A percentile compares a stretch with the other conserved stretches of the same genome.
Conservation (phyloP, 2,888 invertebrate species). For the Ceriagrion tenellum region DNA sequence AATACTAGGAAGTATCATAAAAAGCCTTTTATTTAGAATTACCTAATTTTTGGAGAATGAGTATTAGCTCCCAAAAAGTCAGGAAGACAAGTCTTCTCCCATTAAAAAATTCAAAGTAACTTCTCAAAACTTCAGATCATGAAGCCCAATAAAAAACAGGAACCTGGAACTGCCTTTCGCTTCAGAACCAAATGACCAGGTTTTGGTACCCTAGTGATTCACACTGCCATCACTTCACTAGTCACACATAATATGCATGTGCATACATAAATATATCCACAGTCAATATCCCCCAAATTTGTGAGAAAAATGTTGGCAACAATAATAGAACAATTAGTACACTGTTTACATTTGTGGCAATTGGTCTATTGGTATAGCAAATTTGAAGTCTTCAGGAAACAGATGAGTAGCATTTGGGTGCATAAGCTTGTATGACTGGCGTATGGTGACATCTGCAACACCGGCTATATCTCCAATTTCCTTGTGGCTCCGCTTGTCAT, state of each 20-base stretch:
- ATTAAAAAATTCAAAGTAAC: slow-evolving; percentile 9
- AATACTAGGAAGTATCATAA: background rate
- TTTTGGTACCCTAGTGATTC: background rate
- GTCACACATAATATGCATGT: background rate
- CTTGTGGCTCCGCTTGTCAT: slow-evolving; percentile 95
- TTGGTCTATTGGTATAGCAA: slow-evolving; percentile 95
- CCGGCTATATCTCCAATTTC: slow-evolving; percentile 99
- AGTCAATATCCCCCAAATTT: background rate
- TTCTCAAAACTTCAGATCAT: background rate
- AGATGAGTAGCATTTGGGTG: slow-evolving; percentile 94
- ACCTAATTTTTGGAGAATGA: background rate
- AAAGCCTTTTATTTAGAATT: background rate
- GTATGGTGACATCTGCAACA: slow-evolving; percentile 98
- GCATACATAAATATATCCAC: background rate
- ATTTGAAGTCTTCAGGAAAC: slow-evolving; percentile 98
- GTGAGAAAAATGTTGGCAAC: background rate
- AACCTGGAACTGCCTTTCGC: background rate
- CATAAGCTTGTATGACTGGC: slow-evolving; percentile 98
- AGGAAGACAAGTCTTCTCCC: background rate
- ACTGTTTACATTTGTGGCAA: slow-evolving; percentile 90
- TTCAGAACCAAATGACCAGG: background rate
- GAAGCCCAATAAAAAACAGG: background rate
- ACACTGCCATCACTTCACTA: slow-evolving; percentile 3
- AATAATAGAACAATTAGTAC: background rate
- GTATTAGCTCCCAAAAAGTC: background rate